Percentiles rank a stretch among this genome's conserved stretches.
Evolutionary conservation across 2,797 vertebrate species (phyloP).

Genomic region (Gastrophryne carolinensis): DNA sequence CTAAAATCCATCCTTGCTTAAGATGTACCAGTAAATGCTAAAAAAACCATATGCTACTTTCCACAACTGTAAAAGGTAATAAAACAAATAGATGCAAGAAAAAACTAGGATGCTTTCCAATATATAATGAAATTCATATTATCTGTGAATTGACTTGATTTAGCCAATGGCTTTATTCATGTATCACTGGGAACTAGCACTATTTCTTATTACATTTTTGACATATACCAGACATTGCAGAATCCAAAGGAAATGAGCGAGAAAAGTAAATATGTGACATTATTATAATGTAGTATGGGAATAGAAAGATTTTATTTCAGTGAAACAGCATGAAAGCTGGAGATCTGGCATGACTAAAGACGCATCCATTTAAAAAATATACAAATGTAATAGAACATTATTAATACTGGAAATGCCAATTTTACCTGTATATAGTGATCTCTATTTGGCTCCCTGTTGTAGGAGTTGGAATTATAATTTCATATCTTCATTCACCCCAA

Average conservation of each 20-base stretch:
- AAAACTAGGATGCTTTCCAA: conserved; percentile 41
- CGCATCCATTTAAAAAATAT: neutral
- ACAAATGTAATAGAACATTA: too few relatives aligned
- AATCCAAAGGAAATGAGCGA: conserved; percentile 7
- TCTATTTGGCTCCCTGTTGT: too few relatives aligned
- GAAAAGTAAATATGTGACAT: neutral
- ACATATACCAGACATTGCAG: conserved; percentile 14
- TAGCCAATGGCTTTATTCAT: conserved; percentile 30
- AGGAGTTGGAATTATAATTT: too few relatives aligned
- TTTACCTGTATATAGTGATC: too few relatives aligned
- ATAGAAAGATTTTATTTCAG: neutral
- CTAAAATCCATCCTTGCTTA: too few relatives aligned
- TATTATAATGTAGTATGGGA: neutral
- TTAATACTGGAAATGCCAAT: too few relatives aligned
- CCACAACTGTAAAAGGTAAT: conserved; percentile 20
- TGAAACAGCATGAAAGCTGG: neutral
- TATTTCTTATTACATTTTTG: conserved; percentile 1
- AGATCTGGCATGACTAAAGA: neutral
- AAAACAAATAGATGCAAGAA: conserved; percentile 19
- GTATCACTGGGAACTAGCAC: conserved; percentile 10
- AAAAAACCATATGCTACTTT: conserved; percentile 12
- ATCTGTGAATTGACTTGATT: conserved; percentile 34
- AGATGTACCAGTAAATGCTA: neutral
- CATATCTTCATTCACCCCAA: too few relatives aligned
- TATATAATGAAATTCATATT: conserved; percentile 32